Percentiles rank a stretch among this genome's conserved stretches.
Evolutionary conservation across 1,140 invertebrate genomes (phyloP).

Genomic region (Adoxophyes honmai): DNA sequence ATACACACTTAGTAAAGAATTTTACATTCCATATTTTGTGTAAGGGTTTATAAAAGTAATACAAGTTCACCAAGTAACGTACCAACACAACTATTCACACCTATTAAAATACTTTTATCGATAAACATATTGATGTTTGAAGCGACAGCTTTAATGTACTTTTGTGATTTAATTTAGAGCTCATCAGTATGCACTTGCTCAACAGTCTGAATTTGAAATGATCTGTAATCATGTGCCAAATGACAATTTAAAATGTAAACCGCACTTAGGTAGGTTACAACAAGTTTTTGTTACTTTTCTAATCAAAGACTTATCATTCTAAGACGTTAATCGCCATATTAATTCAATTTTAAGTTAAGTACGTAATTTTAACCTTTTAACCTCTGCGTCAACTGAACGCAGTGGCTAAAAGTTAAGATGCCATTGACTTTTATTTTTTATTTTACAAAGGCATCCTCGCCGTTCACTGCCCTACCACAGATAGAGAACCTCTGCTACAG

Average conservation of each 20-base stretch:
- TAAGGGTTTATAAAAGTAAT: too few relatives aligned
- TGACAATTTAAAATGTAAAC: not conserved
- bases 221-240: constrained; percentile 12
- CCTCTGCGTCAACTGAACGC: not conserved
- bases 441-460: too few relatives aligned
- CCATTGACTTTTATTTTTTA: too few relatives aligned
- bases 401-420: too few relatives aligned
- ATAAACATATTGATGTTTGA: not conserved
- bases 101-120: not conserved
- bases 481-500: too few relatives aligned
- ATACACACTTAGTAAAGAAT: too few relatives aligned
- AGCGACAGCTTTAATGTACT: not conserved
- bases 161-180: not conserved
- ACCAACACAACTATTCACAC: not conserved
- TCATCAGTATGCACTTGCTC: not conserved
- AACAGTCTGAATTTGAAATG: not conserved
- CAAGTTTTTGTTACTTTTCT: not conserved
- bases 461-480: too few relatives aligned
- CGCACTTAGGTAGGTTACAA: not conserved
- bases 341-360: not conserved
- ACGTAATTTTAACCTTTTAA: not conserved
- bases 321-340: not conserved
- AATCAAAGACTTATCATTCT: not conserved
- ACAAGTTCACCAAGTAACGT: not conserved
- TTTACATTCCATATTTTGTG: too few relatives aligned